phyloP scores from a whole-genome alignment of 2,797 vertebrate species.

The Thunnus albacares region DNA sequence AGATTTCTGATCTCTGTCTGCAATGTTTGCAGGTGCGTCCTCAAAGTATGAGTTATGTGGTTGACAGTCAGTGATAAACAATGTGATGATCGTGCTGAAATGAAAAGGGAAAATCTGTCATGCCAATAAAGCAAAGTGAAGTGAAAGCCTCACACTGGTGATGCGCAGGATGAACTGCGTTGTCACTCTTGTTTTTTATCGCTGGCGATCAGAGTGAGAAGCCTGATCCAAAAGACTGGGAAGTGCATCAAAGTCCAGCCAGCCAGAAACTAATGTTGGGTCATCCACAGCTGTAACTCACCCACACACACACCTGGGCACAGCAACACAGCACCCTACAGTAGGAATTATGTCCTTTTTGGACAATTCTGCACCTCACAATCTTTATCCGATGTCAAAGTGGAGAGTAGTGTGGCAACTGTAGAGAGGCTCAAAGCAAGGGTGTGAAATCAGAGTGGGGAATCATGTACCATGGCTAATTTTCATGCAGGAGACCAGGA shows the following conservation, averaged over 20 bases:
- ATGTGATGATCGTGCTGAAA: not conserved
- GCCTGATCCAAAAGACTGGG: not conserved
- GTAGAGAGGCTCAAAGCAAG: not conserved
- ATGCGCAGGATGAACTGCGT: not conserved
- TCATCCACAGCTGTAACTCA: not conserved
- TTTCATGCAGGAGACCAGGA: not conserved
- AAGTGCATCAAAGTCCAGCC: not conserved
- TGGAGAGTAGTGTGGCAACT: not conserved
- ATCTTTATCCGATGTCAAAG: not conserved
- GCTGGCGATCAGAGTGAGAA: not conserved
- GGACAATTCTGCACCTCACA: not conserved
- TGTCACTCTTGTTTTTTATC: not conserved
- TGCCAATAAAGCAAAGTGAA: not conserved
- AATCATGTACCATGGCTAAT: not conserved
- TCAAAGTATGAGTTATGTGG: not conserved
- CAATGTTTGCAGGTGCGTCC: not conserved
- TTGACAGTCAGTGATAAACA: not conserved
- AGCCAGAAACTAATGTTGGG: slow-evolving; percentile 1
- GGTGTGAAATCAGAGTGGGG: not conserved
- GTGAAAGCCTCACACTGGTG: not conserved
- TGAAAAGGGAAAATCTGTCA: not conserved
- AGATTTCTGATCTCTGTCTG: not conserved
- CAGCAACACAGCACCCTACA: not conserved
- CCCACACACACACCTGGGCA: not conserved
- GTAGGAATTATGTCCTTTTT: not conserved